phyloP scores from a whole-genome alignment of 2,113 vertebrate species.

The Pangasianodon hypophthalmus region DNA sequence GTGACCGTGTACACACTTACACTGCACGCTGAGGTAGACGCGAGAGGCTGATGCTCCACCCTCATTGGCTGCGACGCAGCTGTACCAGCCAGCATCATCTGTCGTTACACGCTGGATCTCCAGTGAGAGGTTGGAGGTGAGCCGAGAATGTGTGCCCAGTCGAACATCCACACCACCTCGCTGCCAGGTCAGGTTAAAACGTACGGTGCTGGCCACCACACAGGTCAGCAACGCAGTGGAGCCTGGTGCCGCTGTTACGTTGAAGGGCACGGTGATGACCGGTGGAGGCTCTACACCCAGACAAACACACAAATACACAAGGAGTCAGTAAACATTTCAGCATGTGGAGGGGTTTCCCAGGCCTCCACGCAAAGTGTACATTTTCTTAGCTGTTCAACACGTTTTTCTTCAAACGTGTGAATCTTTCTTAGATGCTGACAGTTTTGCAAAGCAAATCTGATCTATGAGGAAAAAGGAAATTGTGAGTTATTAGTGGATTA shows the following conservation, averaged over 20 bases:
- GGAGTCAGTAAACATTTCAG: neutral
- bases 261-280: slow-evolving; percentile 74
- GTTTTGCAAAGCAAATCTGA: slow-evolving; percentile 5
- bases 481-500: slow-evolving; percentile 41
- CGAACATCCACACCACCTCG: slow-evolving; percentile 72
- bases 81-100: slow-evolving; percentile 80
- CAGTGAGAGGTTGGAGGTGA: slow-evolving; percentile 81
- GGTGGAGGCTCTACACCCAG: slow-evolving; percentile 88
- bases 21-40: slow-evolving; percentile 86
- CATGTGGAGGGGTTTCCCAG: neutral
- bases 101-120: slow-evolving; percentile 75
- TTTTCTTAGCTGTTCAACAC: neutral
- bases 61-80: slow-evolving; percentile 80
- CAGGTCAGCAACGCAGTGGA: slow-evolving; percentile 82
- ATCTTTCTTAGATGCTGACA: neutral
- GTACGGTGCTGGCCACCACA: slow-evolving; percentile 78
- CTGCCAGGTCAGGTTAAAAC: slow-evolving; percentile 90
- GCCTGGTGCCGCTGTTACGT: slow-evolving; percentile 78
- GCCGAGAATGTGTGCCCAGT: slow-evolving; percentile 66
- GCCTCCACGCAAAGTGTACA: neutral
- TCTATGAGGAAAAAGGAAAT: slow-evolving; percentile 7
- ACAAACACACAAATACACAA: slow-evolving; percentile 14
- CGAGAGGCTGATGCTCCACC: slow-evolving; percentile 77
- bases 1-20: slow-evolving; percentile 64
- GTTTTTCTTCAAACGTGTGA: slow-evolving; percentile 26